Evolutionary conservation across 1,140 invertebrate species (phyloP), one percentile per base, ranked within the genome.

Genomic region (Idris sp.): DNA sequence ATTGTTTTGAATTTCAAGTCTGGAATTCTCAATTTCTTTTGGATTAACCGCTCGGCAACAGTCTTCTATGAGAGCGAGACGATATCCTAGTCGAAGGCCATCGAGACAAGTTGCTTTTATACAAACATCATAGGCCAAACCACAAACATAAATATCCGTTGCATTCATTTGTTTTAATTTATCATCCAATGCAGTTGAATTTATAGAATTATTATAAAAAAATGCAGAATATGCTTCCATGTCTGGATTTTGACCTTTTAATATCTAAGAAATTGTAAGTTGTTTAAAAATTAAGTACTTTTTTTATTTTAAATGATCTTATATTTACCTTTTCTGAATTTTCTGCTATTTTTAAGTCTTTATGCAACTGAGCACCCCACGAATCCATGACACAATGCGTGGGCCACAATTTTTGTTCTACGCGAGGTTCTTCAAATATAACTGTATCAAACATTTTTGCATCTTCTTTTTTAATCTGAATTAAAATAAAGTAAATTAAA

Each of bases 211-310:
- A 81, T 95, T 95, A 77, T 95, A 93, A 85, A 87, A 91, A 83
- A 96, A 96, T n/a, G 90, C 93, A 0, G 93, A 95, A 84, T 95
- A 96, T 0, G 91, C 90, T 74, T 96, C 95, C 5, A 94, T 89
- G 30, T 93, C 90, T 0, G 93, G 89, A 73, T 93, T 89, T 7
- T 90, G 90, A 14, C 94, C 94, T 84, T 95, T 95, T 56, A 90
- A 89, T 18, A 95, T 88, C 84, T 91, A 87, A 4, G 89, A 84
- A 6, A 87, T 19, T 33, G 25, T 9, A 10, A 68, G 18, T n/a
- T n/a, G n/a, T n/a, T n/a, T n/a, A n/a, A n/a, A n/a, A n/a, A n/a
- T n/a, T n/a, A n/a, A n/a, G 19, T 22, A 4, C 6, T 22, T 22
- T 41, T 22, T 25, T 41, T 43, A n/a, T 35, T 25, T 48, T 35